Percentiles rank a stretch among this genome's conserved stretches.
phyloP scores from a whole-genome alignment of 2,797 vertebrate genomes.

The Chiroxiphia lanceolata region DNA sequence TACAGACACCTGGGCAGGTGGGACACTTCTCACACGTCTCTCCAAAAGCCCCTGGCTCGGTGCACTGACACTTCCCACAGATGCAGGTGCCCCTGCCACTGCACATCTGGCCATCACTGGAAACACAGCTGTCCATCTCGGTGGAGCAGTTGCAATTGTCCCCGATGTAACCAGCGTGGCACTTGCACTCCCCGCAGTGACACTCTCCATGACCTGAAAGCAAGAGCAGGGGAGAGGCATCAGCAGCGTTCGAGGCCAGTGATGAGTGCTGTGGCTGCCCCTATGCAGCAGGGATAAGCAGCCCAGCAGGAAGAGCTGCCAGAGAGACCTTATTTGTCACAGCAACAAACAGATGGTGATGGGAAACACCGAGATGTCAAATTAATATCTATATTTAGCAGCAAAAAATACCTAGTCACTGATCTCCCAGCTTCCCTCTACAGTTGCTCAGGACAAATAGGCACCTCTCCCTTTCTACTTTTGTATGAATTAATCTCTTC shows the following conservation, averaged over 20 bases:
- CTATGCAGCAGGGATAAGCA: background rate
- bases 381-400: background rate
- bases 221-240: background rate
- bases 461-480: background rate
- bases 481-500: background rate
- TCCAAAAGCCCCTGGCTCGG: conserved; percentile 91
- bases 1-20: conserved; percentile 93
- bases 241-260: accelerated
- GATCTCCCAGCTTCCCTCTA: background rate
- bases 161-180: conserved; percentile 87
- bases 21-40: conserved; percentile 94
- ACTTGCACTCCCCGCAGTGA: conserved; percentile 95
- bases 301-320: background rate
- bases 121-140: conserved; percentile 81
- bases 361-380: background rate
- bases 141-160: conserved; percentile 97
- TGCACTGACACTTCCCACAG: conserved; percentile 91
- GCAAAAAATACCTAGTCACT: background rate
- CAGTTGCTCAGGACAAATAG: background rate
- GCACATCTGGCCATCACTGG: conserved; percentile 89
- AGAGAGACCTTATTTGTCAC: background rate
- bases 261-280: accelerated
- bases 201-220: conserved; percentile 90
- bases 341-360: background rate
- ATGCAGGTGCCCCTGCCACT: conserved; percentile 87